Conservation (phyloP, 2,888 invertebrate genomes). For the Melikaiella ostensackeni region DNA sequence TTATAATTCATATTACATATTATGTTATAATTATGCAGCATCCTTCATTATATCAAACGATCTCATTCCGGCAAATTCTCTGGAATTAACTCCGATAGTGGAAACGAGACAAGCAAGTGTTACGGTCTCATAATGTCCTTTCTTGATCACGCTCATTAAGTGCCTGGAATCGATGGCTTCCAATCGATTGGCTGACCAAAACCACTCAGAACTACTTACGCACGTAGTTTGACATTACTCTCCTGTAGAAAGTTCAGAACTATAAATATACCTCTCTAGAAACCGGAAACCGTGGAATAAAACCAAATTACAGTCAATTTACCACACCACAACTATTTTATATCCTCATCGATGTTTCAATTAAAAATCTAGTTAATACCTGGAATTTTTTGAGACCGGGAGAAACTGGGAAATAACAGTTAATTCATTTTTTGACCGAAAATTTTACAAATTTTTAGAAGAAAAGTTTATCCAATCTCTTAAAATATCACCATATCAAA, state of each 20-base stretch:
- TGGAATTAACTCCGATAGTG: not conserved
- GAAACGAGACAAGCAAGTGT: not conserved
- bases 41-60: not conserved
- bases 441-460: too few species aligned
- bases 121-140: not conserved
- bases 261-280: not conserved
- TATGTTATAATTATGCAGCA: not conserved
- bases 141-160: constrained; percentile 1
- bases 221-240: constrained; percentile 1
- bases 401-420: not conserved
- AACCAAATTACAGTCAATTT: not conserved
- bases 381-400: too few species aligned
- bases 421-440: too few species aligned
- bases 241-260: not conserved
- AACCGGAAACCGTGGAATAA: not conserved
- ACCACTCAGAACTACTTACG: constrained; percentile 33
- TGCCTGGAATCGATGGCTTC: not conserved
- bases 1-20: not conserved
- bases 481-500: too few species aligned
- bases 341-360: not conserved
- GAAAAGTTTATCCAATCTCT: too few species aligned
- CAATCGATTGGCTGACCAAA: constrained; percentile 23
- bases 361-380: not conserved
- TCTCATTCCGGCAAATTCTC: not conserved
- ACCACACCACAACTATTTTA: not conserved